These are phyloP conservation scores for Aulostomus chinensis DNA, from an alignment of 2,797 vertebrate genomes.

Conservation along the genomic window DNA sequence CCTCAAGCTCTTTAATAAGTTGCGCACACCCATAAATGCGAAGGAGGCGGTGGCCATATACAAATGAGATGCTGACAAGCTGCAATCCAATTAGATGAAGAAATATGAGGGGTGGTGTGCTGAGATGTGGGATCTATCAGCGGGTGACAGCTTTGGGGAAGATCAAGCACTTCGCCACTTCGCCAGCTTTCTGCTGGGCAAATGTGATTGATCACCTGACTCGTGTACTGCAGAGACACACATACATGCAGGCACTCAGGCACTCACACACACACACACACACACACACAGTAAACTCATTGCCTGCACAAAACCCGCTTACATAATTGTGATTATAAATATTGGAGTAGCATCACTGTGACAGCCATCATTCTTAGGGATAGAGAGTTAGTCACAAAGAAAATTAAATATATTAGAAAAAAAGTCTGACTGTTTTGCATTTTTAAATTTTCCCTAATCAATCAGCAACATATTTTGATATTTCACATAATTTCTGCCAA, in stretches of 20 bases:
- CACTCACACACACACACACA: conserved; percentile 28
- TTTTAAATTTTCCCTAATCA: too few relatives aligned
- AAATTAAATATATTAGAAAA: too few relatives aligned
- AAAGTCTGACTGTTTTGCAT: too few relatives aligned
- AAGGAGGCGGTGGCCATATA: conserved; percentile 45
- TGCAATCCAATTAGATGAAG: conserved; percentile 75
- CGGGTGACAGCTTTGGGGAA: conserved; percentile 60
- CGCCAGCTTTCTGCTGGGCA: conserved; percentile 17
- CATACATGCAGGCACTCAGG: not conserved
- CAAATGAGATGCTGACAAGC: conserved; percentile 71
- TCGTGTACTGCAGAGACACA: not conserved
- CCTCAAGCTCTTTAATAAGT: conserved; percentile 47
- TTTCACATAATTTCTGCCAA: too few relatives aligned
- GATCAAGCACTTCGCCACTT: conserved; percentile 62
- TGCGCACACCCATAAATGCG: conserved; percentile 36
- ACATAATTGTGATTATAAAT: conserved; percentile 10
- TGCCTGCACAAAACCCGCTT: conserved; percentile 12
- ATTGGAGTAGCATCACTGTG: not conserved
- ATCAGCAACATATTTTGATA: too few relatives aligned
- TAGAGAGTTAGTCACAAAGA: too few relatives aligned
- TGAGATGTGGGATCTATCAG: conserved; percentile 56
- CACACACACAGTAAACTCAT: conserved; percentile 13
- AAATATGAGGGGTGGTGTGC: conserved; percentile 65
- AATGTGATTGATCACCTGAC: conserved; percentile 51
- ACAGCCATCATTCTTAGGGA: not conserved